Evolutionary conservation across 2,888 invertebrate species (phyloP).

Genomic region (Agriopis marginaria): DNA sequence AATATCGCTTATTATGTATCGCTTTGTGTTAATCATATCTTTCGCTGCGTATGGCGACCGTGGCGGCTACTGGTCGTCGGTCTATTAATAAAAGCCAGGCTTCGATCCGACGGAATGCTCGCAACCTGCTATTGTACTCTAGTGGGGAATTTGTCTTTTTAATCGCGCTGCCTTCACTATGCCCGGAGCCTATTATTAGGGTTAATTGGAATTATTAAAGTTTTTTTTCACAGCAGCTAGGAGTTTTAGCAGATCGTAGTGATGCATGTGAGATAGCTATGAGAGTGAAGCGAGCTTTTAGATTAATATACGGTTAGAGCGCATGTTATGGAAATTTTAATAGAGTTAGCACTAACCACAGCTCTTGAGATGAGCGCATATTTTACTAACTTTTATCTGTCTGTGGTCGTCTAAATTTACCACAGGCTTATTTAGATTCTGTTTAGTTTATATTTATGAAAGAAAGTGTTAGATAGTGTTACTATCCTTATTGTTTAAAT

Average conservation of each 20-base stretch:
- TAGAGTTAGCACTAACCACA: slow-evolving; percentile 52
- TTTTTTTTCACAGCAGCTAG: slow-evolving; percentile 77
- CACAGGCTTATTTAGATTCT: slow-evolving; percentile 21
- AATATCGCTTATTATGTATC: slow-evolving; percentile 84
- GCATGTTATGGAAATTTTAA: slow-evolving; percentile 76
- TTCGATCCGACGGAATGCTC: slow-evolving; percentile 73
- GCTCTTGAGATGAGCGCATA: slow-evolving; percentile 29
- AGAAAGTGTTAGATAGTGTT: too few species aligned
- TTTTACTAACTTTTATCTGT: slow-evolving; percentile 37
- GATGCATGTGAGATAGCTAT: slow-evolving; percentile 72
- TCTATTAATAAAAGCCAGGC: slow-evolving; percentile 82
- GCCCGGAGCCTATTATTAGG: slow-evolving; percentile 83
- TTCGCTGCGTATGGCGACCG: slow-evolving; percentile 77
- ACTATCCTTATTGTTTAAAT: too few species aligned
- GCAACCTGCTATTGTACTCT: slow-evolving; percentile 83
- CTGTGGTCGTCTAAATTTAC: slow-evolving; percentile 23
- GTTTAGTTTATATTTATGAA: slow-evolving; percentile 7
- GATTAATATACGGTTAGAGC: slow-evolving; percentile 76
- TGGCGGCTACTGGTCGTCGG: slow-evolving; percentile 69
- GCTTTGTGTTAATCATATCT: slow-evolving; percentile 85
- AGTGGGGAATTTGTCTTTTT: slow-evolving; percentile 85
- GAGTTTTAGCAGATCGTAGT: slow-evolving; percentile 77
- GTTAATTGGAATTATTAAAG: slow-evolving; percentile 85
- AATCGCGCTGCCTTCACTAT: slow-evolving; percentile 77
- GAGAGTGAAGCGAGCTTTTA: slow-evolving; percentile 71